Percentiles rank a stretch among this genome's conserved stretches.
Evolutionary conservation across 2,113 vertebrate genomes (phyloP).

Genomic region (Gymnobelideus leadbeateri): DNA sequence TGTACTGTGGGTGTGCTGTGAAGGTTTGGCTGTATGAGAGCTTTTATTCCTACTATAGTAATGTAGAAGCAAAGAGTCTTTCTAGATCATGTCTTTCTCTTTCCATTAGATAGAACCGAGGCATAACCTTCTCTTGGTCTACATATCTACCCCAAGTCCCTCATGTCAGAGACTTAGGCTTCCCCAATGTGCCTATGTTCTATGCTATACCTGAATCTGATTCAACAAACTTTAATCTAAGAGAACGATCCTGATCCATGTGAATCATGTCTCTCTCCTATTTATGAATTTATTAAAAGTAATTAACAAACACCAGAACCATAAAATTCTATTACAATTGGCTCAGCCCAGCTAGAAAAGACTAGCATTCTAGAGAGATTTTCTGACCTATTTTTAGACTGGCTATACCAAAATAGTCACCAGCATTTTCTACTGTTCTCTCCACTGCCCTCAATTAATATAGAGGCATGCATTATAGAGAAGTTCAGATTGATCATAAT

Average conservation of each 20-base stretch:
- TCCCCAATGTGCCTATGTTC: background rate
- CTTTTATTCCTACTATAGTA: background rate
- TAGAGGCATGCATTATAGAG: no score
- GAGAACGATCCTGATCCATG: background rate
- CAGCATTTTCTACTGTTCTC: no score
- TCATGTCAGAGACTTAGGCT: background rate
- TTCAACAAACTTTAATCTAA: background rate
- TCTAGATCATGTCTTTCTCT: background rate
- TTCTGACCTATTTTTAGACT: background rate
- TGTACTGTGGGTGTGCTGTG: background rate
- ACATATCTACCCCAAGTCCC: background rate
- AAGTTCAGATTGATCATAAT: no score
- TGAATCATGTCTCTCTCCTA: background rate
- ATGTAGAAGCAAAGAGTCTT: background rate
- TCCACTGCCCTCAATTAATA: no score
- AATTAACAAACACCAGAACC: background rate
- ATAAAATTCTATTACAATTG: background rate
- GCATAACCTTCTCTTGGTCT: background rate
- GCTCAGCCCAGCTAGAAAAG: background rate
- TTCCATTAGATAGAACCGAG: background rate
- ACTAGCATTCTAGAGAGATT: background rate
- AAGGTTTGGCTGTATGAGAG: background rate
- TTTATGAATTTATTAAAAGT: background rate
- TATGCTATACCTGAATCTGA: background rate
- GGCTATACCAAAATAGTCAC: background rate